Evolutionary conservation across 2,797 vertebrate species (phyloP).

Genomic region (Brotula barbata): DNA sequence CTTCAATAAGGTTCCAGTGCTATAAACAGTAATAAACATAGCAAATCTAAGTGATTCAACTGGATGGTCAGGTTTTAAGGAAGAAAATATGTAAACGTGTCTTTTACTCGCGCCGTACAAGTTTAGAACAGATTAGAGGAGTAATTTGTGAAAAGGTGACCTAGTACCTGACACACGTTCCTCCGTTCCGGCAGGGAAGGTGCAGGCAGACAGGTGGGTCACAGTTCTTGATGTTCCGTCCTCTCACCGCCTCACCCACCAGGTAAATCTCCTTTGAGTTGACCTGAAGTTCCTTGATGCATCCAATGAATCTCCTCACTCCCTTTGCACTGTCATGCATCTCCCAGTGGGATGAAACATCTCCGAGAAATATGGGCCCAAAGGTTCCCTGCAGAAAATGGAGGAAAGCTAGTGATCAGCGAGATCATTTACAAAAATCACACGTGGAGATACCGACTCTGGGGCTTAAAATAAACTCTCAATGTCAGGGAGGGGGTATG

Average conservation of each 20-base stretch:
- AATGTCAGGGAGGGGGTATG: too few relatives aligned
- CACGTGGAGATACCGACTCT: background rate
- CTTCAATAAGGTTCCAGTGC: too few relatives aligned
- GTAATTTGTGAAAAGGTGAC: conserved; percentile 35
- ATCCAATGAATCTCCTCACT: conserved; percentile 80
- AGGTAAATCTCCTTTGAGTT: conserved; percentile 82
- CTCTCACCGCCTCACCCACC: conserved; percentile 76
- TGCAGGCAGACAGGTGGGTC: conserved; percentile 79
- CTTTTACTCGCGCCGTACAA: conserved; percentile 5
- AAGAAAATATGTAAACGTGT: background rate
- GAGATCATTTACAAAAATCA: conserved; percentile 39
- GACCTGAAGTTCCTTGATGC: conserved; percentile 84
- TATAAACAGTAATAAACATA: too few relatives aligned
- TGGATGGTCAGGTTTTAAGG: background rate
- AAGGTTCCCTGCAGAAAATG: conserved; percentile 74
- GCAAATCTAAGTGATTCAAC: background rate
- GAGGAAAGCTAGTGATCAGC: conserved; percentile 35
- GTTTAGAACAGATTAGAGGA: conserved; percentile 18
- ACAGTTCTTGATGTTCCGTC: conserved; percentile 86
- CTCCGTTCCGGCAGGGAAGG: conserved; percentile 83
- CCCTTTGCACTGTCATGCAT: conserved; percentile 59
- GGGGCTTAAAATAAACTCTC: conserved; percentile 23
- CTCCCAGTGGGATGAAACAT: conserved; percentile 75
- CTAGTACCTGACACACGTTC: conserved; percentile 84
- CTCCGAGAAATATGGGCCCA: conserved; percentile 84